phyloP scores from a whole-genome alignment of 1,140 invertebrate genomes.

The Cydia amplana region DNA sequence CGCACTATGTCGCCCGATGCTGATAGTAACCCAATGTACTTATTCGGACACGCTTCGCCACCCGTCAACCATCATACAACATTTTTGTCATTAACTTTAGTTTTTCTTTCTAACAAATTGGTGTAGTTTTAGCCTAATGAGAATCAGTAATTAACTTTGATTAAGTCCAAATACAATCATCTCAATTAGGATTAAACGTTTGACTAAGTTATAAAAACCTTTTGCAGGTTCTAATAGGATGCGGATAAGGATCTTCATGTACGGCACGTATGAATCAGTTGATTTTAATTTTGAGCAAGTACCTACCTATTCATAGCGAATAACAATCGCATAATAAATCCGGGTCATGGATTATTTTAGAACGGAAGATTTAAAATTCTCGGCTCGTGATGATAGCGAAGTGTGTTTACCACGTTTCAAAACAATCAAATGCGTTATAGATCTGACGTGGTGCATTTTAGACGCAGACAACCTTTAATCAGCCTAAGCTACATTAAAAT shows the following conservation, averaged over 20 bases:
- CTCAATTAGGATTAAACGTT: conserved; percentile 9
- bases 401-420: conserved; percentile 21
- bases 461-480: conserved; percentile 29
- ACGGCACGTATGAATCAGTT: conserved; percentile 39
- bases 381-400: conserved; percentile 30
- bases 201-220: neutral
- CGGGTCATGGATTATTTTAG: conserved; percentile 39
- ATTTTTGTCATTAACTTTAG: conserved; percentile 19
- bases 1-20: conserved; percentile 17
- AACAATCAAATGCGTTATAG: conserved; percentile 26
- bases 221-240: conserved; percentile 40
- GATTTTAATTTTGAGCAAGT: conserved; percentile 40
- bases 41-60: neutral
- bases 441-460: conserved; percentile 24
- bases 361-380: conserved; percentile 39
- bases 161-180: conserved; percentile 21
- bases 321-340: conserved; percentile 35
- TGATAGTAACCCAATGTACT: conserved; percentile 22
- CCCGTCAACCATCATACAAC: conserved; percentile 18
- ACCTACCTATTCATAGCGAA: neutral
- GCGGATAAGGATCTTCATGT: conserved; percentile 41
- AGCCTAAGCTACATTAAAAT: conserved; percentile 22
- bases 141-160: conserved; percentile 11
- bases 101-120: conserved; percentile 27
- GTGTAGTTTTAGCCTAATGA: conserved; percentile 8